phyloP scores from a whole-genome alignment of 2,113 vertebrate species.

The Micromys minutus region DNA sequence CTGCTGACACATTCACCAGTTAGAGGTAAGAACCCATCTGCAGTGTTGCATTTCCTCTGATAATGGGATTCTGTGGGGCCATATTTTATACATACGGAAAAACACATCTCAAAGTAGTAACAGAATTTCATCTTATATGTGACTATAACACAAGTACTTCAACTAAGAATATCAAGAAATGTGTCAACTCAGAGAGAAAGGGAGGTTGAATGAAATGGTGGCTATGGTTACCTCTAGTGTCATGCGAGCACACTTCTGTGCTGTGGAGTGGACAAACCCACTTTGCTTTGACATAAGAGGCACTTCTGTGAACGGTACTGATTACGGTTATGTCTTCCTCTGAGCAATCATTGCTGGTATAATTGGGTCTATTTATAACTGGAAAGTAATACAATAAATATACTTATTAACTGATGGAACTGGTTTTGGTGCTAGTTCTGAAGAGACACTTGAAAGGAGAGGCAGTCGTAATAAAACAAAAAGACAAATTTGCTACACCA shows the following conservation, averaged over 20 bases:
- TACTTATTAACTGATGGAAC: background rate
- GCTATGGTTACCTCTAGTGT: background rate
- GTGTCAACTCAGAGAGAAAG: slow-evolving; percentile 6
- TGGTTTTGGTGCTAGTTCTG: slow-evolving; percentile 16
- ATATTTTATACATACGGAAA: background rate
- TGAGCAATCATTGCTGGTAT: background rate
- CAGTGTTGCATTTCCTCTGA: slow-evolving; percentile 39
- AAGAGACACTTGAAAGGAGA: slow-evolving; percentile 30
- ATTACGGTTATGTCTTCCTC: background rate
- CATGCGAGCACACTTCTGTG: background rate
- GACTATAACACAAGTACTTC: slow-evolving; percentile 19
- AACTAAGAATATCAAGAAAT: background rate
- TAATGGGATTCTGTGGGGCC: background rate
- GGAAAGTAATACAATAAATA: background rate
- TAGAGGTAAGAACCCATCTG: background rate
- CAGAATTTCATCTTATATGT: background rate
- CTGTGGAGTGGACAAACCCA: background rate
- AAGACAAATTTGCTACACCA: slow-evolving; percentile 33
- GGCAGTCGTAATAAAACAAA: slow-evolving; percentile 2
- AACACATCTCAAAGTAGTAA: background rate
- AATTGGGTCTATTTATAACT: slow-evolving; percentile 24
- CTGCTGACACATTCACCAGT: slow-evolving; percentile 24
- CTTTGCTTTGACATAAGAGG: background rate
- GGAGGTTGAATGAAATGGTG: background rate
- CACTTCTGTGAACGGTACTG: background rate